Base-by-base conservation (phyloP, 2,888 invertebrate genomes). In the Acronicta alni region DNA sequence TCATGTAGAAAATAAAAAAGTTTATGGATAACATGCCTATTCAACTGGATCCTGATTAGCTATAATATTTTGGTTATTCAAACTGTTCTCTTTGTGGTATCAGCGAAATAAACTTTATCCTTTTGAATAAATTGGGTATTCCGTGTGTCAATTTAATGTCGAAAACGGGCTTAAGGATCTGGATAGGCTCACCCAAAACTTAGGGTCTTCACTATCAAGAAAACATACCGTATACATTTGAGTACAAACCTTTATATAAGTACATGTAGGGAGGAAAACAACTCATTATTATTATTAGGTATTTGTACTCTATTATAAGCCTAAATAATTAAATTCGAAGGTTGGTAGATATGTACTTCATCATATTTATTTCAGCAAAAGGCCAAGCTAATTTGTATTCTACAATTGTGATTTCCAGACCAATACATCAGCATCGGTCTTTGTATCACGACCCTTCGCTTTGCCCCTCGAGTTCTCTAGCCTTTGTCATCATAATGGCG, bases 321-420 rank as follows among this genome's bases (percentile, higher is more conserved):
- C 20, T 20, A 23, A n/a, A 55, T 59, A n/a, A 35, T 20, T 32
- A 10, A 42, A 17, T 17, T 32, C 14, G 42, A 23, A 35, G 39
- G 10, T 53, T 41, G 35, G 16, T 57, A 48, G 16, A 14, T 42
- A 52, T 72, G 46, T 64, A 76, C 69, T 77, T 54, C 18, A 66
- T 61, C 70, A 49, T 74, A 74, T 69, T 70, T 67, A 77, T 77
- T 70, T 68, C 67, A 60, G 53, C 47, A 48, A 67, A 59, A 56
- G 64, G 64, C 47, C 75, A 39, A 63, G 77, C 65, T 77, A 75
- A 77, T 75, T 75, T 74, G 75, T 70, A 63, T 75, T 57, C 61
- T 62, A 65, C 75, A 65, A 74, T 77, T 77, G 75, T 75, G 75
- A 75, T 75, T 71, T 75, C 75, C 78, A 75, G 65, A 67, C 71